Base-by-base conservation (phyloP, 2,113 vertebrate species). In the Oreochromis niloticus region DNA sequence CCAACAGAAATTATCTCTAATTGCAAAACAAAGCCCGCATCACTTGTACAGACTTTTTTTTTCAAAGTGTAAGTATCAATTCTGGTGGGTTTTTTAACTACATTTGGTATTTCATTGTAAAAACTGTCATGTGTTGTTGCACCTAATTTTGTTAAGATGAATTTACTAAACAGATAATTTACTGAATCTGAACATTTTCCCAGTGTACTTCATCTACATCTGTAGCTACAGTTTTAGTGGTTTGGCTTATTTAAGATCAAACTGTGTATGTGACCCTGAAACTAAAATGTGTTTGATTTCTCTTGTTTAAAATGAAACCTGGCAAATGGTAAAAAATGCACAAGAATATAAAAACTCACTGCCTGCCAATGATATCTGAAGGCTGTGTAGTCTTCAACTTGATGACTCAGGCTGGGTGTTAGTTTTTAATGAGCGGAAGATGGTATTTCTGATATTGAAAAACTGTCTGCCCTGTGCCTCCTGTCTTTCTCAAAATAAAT, bases 391-490 rank as follows among this genome's bases (percentile, higher is more conserved):
- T 85, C 79, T 4, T 68, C 88, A 68, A 71, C 17, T 56, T 46
- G 36, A 87, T 82, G 82, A 88, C 68, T 91, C 59, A 59, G 46
- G 63, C 32, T 59, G 36, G 88, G 75, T 83, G 81, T 87, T 87
- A 27, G 56, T 56, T 91, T 68, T 84, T 88, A 87, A 87, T 85
- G 81, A 91, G 39, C 17, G 6, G 30, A 50, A 52, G 57, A 36
- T 36, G 73, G 17, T 79, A 43, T 55, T 66, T 79, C 13, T 68
- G 36, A 85, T 19, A 43, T 41, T 57, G 9, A 83, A 17, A 48
- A 81, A 63, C 46, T 50, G 43, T 50, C 71, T 82, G 82, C 46
- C 34, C 73, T 48, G 7, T 48, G 34, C 73, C 73, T 81, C 59
- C 41, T 50, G 54, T 57, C 78, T 83, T 41, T 30, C 30, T 34